Conservation (phyloP, 2,888 invertebrate species). For the Ctenicera cuprea region DNA sequence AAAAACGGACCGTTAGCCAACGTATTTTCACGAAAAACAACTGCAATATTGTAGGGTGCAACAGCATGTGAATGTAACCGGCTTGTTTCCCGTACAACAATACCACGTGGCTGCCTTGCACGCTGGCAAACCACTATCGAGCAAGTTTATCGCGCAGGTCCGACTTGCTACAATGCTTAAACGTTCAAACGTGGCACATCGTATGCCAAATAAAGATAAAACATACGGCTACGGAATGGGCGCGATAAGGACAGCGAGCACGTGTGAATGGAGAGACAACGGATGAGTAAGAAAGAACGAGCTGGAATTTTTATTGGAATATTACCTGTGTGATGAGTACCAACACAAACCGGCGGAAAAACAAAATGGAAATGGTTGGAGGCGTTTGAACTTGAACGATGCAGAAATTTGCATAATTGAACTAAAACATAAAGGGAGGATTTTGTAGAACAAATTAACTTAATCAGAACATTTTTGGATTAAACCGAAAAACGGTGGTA, state of each 20-base stretch:
- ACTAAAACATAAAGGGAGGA: too few relatives aligned
- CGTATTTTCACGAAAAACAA: conserved; percentile 10
- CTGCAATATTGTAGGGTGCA: conserved; percentile 40
- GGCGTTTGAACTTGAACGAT: neutral
- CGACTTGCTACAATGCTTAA: conserved; percentile 12
- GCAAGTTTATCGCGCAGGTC: conserved; percentile 32
- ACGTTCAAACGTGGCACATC: conserved; percentile 31
- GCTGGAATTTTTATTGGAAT: conserved; percentile 2
- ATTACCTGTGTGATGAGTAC: neutral
- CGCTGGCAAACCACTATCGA: conserved; percentile 41
- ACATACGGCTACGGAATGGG: neutral
- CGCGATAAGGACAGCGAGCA: conserved; percentile 10
- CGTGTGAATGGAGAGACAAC: neutral
- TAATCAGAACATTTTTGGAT: too few relatives aligned
- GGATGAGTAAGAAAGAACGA: neutral
- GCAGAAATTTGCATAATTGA: too few relatives aligned
- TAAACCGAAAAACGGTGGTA: too few relatives aligned
- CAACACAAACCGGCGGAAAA: conserved; percentile 1
- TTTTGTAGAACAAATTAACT: too few relatives aligned
- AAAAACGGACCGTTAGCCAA: neutral
- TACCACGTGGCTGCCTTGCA: conserved; percentile 49
- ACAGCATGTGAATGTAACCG: conserved; percentile 44
- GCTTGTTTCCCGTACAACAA: conserved; percentile 44
- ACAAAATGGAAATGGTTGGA: neutral
- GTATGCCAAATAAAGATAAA: conserved; percentile 15